A percentile compares a stretch with the other conserved stretches of the same genome.
phyloP scores from a whole-genome alignment of 2,113 vertebrate genomes.

The Leptodactylus fuscus region DNA sequence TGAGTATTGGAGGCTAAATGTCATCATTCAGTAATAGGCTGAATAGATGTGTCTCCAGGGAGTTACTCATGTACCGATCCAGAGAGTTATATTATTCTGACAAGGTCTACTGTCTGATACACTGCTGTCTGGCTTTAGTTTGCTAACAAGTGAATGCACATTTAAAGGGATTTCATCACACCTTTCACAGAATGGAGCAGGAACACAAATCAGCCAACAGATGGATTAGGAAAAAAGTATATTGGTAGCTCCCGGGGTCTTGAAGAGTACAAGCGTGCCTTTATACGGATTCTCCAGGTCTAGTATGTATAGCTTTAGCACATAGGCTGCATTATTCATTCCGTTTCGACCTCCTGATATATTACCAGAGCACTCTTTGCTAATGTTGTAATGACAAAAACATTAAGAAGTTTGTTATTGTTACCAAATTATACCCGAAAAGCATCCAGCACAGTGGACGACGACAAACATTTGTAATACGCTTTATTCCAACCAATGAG shows the following conservation, averaged over 20 bases:
- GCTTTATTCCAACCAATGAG: too few relatives aligned
- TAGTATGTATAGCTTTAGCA: not conserved
- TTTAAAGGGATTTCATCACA: not conserved
- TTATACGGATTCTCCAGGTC: not conserved
- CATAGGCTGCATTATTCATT: not conserved
- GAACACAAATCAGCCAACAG: not conserved
- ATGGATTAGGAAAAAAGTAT: not conserved
- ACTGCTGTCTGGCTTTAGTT: not conserved
- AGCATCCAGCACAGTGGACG: not conserved
- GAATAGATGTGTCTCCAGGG: constrained; percentile 10
- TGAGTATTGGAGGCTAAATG: constrained; percentile 30
- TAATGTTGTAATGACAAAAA: not conserved
- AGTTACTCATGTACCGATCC: not conserved
- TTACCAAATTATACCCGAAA: not conserved
- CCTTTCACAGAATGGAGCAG: not conserved
- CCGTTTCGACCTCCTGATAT: not conserved
- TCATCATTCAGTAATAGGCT: constrained; percentile 17
- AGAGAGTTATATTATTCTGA: not conserved
- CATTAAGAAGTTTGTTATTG: not conserved
- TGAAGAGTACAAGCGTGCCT: not conserved
- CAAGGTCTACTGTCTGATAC: not conserved
- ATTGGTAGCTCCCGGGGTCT: not conserved
- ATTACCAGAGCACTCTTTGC: not conserved
- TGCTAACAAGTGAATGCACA: not conserved
- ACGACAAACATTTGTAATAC: too few relatives aligned